phyloP scores from a whole-genome alignment of 2,113 vertebrate genomes.

The Ibidorhyncha struthersii region DNA sequence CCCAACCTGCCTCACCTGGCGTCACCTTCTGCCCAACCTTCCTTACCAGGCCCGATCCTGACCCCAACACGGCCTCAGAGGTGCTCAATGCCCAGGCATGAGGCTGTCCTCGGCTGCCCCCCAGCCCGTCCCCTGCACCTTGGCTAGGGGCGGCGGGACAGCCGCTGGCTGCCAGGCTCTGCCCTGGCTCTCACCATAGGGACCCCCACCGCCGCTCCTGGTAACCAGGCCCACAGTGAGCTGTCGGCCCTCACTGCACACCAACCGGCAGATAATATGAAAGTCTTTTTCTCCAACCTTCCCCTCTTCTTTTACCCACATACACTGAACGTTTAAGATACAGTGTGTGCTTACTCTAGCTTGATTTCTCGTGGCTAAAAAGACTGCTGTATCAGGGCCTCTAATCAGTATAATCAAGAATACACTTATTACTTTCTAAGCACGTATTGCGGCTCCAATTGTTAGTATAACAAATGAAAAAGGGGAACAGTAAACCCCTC shows the following conservation, averaged over 20 bases:
- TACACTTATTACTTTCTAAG: neutral
- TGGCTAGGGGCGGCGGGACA: rapidly evolving
- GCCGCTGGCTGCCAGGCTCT: neutral
- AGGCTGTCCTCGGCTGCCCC: too few relatives aligned
- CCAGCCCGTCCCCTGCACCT: neutral
- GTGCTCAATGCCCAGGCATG: too few relatives aligned
- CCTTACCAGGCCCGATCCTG: too few relatives aligned
- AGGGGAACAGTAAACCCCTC: neutral
- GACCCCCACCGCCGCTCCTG: rapidly evolving
- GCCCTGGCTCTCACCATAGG: neutral
- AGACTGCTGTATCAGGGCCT: neutral
- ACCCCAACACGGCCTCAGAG: too few relatives aligned
- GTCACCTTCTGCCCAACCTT: too few relatives aligned
- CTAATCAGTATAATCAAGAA: neutral
- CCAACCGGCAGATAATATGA: neutral
- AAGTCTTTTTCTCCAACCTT: neutral
- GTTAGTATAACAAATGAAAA: neutral
- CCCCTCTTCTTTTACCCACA: neutral
- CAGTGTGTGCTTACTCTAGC: neutral
- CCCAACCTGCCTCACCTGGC: too few relatives aligned
- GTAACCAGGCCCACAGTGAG: neutral
- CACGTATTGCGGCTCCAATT: neutral
- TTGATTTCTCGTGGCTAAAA: neutral
- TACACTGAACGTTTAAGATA: neutral
- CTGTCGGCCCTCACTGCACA: rapidly evolving